Base-by-base conservation (phyloP, 2,113 vertebrate genomes). In the Galemys pyrenaicus region DNA sequence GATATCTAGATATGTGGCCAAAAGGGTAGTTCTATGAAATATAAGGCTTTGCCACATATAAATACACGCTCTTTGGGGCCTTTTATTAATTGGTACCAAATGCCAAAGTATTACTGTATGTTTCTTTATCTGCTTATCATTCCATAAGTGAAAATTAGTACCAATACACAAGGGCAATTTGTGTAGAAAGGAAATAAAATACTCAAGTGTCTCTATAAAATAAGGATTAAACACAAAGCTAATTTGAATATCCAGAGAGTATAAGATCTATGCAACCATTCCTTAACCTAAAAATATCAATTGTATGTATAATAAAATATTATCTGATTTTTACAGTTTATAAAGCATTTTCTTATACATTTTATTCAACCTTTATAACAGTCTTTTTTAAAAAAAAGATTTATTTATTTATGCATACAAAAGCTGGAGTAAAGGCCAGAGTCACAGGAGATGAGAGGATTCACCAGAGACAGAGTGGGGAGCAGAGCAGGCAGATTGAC, bases 91-190 rank as follows among this genome's bases (percentile, higher is more conserved):
- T 32, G 28, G 2, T 30, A 70, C 60, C 41, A 64, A 64, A 74
- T 58, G 74, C 20, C 19, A 84, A 91, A 62, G 24, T 54, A 71
- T 89, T 74, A 35, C 84, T 90, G 15, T 71, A 84, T 91, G 56
- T 93, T 73, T 87, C 46, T 92, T 64, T 93, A 32, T 54, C 22
- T 46, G 22, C 92, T 89, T 89, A 83, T 83, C 39, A 68, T 68
- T 54, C 51, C 19, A 54, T 84, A 82, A 64, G 71, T 39, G 13
- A 54, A 65, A 94, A 91, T 65, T 70, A 11, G 24, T 71, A 84
- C 9, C 67, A 82, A n/a, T 67, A 46, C 10, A 77, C 71, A 87
- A 91, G 32, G 15, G 11, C 3, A 60, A 16, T 80, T 95, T 95
- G 9, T 81, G 4, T 56, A 89, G 19, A 75, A 81, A 1, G 26